Evolutionary conservation across 2,113 vertebrate species (phyloP).

Genomic region (Hippoglossus stenolepis): DNA sequence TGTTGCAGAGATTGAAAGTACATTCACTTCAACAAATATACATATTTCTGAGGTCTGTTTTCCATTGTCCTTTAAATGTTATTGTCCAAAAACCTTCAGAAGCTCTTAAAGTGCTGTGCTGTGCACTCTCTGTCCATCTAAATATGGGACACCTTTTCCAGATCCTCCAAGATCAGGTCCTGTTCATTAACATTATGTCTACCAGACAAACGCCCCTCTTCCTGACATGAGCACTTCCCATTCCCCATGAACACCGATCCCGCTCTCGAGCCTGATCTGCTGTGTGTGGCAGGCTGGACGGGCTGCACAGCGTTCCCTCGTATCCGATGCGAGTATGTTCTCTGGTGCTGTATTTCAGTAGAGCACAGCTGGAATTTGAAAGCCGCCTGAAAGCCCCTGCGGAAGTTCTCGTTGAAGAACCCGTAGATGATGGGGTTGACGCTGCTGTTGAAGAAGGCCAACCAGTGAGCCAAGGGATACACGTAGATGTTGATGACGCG

Average conservation of each 20-base stretch:
- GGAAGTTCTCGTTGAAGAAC: constrained; percentile 93
- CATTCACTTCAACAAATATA: constrained; percentile 14
- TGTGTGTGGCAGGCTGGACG: background rate
- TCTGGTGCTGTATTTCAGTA: constrained; percentile 43
- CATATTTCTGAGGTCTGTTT: background rate
- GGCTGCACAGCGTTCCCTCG: constrained; percentile 78
- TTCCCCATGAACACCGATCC: constrained; percentile 32
- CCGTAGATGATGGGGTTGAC: constrained; percentile 93
- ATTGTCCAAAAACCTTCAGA: background rate
- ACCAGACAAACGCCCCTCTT: constrained; percentile 37
- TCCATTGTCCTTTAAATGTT: background rate
- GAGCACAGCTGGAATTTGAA: constrained; percentile 88
- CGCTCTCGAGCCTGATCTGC: constrained; percentile 21
- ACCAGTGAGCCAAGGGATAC: constrained; percentile 93
- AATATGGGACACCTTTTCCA: constrained; percentile 74
- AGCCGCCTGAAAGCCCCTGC: constrained; percentile 85
- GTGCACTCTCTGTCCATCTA: constrained; percentile 24
- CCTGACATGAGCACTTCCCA: constrained; percentile 42
- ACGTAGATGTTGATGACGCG: constrained; percentile 89
- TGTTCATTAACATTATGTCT: constrained; percentile 73
- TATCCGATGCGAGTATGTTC: constrained; percentile 70
- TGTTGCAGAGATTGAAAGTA: background rate
- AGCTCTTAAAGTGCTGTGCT: background rate
- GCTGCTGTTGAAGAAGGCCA: constrained; percentile 94
- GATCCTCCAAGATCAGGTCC: constrained; percentile 82